Evolutionary conservation across 2,797 vertebrate species (phyloP), one percentile per base, ranked within the genome.

Genomic region (Chiloscyllium punctatum): DNA sequence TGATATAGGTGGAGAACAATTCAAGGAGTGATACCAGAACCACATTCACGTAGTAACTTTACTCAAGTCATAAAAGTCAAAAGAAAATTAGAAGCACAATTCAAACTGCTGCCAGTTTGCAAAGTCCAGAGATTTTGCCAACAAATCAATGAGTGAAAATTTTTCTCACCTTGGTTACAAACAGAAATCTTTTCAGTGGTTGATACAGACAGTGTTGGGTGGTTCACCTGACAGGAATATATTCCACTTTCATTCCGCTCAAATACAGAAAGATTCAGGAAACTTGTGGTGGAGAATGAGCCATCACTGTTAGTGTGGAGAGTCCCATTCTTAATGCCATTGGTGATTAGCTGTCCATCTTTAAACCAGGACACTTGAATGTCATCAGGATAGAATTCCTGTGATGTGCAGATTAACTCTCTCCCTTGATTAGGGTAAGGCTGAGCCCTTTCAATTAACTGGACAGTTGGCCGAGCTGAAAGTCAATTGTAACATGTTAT

Each of bases 191-290:
- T 16, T 95, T 86, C 48, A 94, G 74, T 96, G 95, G 96, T 84
- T 57, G 95, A 95, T 16, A 37, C 21, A 82, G 84, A 66, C 30
- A 96, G 96, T 37, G 96, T n/a, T 2, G 95, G 96, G 51, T 96
- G 96, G 86, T 95, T 96, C 90, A 96, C 96, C 86, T 96, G 96
- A 95, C 96, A 96, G 96, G 74, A 90, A 74, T 95, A 96, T n/a
- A 95, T 95, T 48, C 42, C 87, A 95, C 94, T 74, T 95, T 92
- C 96, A 96, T 95, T 96, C 86, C 57, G 96, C 69, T 74, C 95
- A 15, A 77, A 48, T 53, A 88, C 37, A 95, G 96, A 72, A 96
- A 96, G 53, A 90, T 74, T 96, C 62, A 96, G 96, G 94, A 91
- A 82, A n/a, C 23, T 95, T 79, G 79, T 95, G 88, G 95, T 33